Percentiles rank a stretch among this genome's conserved stretches.
These are phyloP conservation scores for Diadophis punctatus DNA, from an alignment of 2,113 vertebrate genomes.

Conservation along the genomic window DNA sequence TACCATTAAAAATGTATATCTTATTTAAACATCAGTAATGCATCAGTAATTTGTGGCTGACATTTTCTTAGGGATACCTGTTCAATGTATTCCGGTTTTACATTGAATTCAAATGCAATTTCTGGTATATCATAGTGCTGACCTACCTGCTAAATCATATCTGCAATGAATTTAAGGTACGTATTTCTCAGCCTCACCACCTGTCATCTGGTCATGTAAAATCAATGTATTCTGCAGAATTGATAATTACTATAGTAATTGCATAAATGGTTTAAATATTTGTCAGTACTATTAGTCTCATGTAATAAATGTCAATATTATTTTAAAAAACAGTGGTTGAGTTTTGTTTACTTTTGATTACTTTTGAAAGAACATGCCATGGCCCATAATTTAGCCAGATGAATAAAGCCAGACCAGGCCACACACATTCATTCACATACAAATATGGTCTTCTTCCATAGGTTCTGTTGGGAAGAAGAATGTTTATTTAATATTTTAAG, in stretches of 20 bases:
- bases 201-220: background rate
- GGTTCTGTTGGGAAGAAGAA: background rate
- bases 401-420: background rate
- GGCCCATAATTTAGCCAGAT: background rate
- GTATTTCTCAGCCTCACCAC: background rate
- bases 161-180: background rate
- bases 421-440: background rate
- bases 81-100: background rate
- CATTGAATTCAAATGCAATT: background rate
- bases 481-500: background rate
- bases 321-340: no score
- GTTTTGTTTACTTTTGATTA: background rate
- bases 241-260: background rate
- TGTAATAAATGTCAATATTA: background rate
- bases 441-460: background rate
- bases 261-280: background rate
- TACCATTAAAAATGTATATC: background rate
- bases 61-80: background rate
- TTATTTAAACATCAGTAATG: background rate
- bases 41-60: background rate
- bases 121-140: background rate
- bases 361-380: background rate
- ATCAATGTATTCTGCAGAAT: conserved; percentile 29
- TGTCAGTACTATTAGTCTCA: background rate
- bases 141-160: background rate